These are phyloP conservation scores for Lacanobia wlatinum DNA, from an alignment of 2,888 invertebrate species.

Conservation along the genomic window DNA sequence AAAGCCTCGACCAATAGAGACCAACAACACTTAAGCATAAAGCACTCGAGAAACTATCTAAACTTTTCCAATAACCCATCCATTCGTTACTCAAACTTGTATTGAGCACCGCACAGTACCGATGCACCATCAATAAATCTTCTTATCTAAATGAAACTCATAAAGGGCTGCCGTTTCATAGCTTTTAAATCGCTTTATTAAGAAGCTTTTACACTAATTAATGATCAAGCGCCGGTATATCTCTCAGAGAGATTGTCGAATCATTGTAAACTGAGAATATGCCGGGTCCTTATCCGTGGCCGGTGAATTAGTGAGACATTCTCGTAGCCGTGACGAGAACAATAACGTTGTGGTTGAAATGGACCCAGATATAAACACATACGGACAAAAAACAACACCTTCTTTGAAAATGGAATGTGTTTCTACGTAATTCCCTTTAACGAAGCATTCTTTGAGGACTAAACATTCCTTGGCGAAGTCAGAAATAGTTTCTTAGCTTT, in stretches of 20 bases:
- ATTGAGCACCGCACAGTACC: slow-evolving; percentile 49
- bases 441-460: slow-evolving; percentile 67
- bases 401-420: slow-evolving; percentile 78
- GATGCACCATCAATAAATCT: slow-evolving; percentile 70
- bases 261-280: slow-evolving; percentile 78
- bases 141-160: slow-evolving; percentile 80
- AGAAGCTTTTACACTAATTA: slow-evolving; percentile 82
- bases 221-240: slow-evolving; percentile 77
- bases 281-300: slow-evolving; percentile 71
- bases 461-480: slow-evolving; percentile 74
- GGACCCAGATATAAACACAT: slow-evolving; percentile 75
- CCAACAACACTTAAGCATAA: slow-evolving; percentile 26
- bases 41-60: slow-evolving; percentile 46
- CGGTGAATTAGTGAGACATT: slow-evolving; percentile 76
- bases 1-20: slow-evolving; percentile 8
- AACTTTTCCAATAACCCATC: slow-evolving; percentile 54
- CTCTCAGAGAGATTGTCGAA: slow-evolving; percentile 72
- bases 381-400: slow-evolving; percentile 76
- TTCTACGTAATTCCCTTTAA: slow-evolving; percentile 78
- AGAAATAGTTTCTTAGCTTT: slow-evolving; percentile 69
- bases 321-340: slow-evolving; percentile 72
- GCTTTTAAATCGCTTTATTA: slow-evolving; percentile 82
- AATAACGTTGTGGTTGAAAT: slow-evolving; percentile 79
- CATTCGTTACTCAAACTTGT: slow-evolving; percentile 56
- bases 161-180: slow-evolving; percentile 78